Evolutionary conservation across 2,113 vertebrate genomes (phyloP), one percentile per base, ranked within the genome.

Genomic region (Noturus placidus): DNA sequence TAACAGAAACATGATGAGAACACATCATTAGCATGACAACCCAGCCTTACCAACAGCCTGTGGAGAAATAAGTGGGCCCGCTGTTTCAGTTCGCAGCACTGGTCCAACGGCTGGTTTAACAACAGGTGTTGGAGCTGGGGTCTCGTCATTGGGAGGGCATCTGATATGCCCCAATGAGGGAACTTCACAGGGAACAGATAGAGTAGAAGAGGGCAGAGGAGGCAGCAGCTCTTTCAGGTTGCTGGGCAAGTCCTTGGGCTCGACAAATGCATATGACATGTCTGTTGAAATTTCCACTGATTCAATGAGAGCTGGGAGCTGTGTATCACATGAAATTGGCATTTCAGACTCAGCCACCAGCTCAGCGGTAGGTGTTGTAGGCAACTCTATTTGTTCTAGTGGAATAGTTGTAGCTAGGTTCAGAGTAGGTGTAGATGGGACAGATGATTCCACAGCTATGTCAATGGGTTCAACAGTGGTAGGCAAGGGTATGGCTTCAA

Each of bases 11-110:
- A 22, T 20, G 1, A 22, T 59, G 19, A 59, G 54, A 35, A 59
- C 30, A 81, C 4, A 19, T 79, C 76, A 56, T 8, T 61, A 82
- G 27, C 35, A 61, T 15, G 35, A 57, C 42, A 84, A 72, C 20
- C n/a, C 19, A 89, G 27, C 46, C 88, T 91, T 78, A 94, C 93
- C 91, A 89, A 78, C 42, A 85, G 35, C 35, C 15, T 86, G 83
- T 27, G 33, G 88, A 30, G 88, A 57, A 25, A 56, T 83, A 77
- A 61, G 61, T 33, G 89, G 72, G 11, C 69, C 54, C 72, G 50
- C 8, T 35, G 88, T 78, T 50, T 92, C 90, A 8, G 27, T 3
- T 15, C 42, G 72, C 38, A 6, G 87, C 0, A 81, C 77, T 30
- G 84, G 52, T 10, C 77, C 57, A 79, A 87, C 72, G 5, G 74